Evolutionary conservation across 1,140 invertebrate species (phyloP).

Genomic region (Drosophila novamexicana): DNA sequence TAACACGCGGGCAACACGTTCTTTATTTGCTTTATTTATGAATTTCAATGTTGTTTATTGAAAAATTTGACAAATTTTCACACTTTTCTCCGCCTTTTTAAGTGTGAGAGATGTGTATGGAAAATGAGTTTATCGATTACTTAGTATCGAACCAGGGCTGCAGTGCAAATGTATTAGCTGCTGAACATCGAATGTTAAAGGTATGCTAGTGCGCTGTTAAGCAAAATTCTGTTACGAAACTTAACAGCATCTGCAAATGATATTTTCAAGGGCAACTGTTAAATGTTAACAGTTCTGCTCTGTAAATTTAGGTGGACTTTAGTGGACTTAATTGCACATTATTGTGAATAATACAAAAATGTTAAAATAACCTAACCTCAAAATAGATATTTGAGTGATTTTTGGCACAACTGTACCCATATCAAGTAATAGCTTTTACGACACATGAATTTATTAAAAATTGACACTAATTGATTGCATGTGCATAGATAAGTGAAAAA

Average conservation of each 20-base stretch:
- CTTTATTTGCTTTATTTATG: slow-evolving; percentile 17
- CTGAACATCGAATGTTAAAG: background rate
- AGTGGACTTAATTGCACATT: no score
- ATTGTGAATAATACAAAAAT: no score
- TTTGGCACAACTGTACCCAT: background rate
- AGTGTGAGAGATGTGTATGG: slow-evolving; percentile 35
- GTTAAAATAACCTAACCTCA: background rate
- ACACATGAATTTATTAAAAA: slow-evolving; percentile 19
- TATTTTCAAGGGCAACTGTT: no score
- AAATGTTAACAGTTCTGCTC: no score
- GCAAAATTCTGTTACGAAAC: no score
- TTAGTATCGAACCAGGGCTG: slow-evolving; percentile 21
- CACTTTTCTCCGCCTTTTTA: slow-evolving; percentile 53
- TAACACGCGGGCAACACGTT: slow-evolving; percentile 34
- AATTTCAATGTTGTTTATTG: slow-evolving; percentile 37
- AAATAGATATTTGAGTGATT: background rate
- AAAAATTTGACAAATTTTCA: slow-evolving; percentile 62
- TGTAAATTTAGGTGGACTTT: no score
- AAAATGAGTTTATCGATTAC: slow-evolving; percentile 36
- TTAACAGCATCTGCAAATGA: no score
- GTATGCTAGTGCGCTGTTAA: background rate
- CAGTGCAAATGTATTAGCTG: background rate
- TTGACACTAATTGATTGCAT: slow-evolving; percentile 37
- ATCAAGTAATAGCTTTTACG: background rate
- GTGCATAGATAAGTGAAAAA: slow-evolving; percentile 51